Evolutionary conservation across 2,888 invertebrate species (phyloP).

Genomic region (Globia sparganii): DNA sequence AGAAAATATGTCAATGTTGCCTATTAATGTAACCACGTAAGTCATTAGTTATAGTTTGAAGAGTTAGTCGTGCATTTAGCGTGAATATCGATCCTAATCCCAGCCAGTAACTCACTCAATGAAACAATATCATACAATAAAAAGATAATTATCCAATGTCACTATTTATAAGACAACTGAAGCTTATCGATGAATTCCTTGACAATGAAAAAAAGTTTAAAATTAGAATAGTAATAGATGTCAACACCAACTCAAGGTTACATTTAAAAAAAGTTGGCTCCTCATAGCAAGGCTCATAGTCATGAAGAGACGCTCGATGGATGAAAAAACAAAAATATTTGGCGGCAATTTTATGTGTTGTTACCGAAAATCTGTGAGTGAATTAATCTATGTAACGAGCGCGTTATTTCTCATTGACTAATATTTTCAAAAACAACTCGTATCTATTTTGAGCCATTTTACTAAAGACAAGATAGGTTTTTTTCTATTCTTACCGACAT

Average conservation of each 20-base stretch:
- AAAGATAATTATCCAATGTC: conserved; percentile 16
- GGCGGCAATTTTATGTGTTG: conserved; percentile 6
- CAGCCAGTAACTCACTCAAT: conserved; percentile 16
- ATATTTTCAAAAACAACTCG: neutral
- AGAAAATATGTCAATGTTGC: conserved; percentile 35
- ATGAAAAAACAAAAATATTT: conserved; percentile 21
- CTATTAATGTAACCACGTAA: conserved; percentile 18
- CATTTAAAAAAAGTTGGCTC: conserved; percentile 53
- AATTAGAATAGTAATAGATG: conserved; percentile 44
- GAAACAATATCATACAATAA: conserved; percentile 5
- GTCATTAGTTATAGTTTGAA: conserved; percentile 22
- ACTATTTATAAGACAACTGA: conserved; percentile 38
- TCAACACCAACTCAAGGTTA: conserved; percentile 62
- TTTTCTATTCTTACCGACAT: neutral
- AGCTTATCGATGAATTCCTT: conserved; percentile 45
- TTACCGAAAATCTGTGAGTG: neutral
- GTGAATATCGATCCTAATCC: conserved; percentile 12
- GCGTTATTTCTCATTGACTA: neutral
- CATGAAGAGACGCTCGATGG: conserved; percentile 25
- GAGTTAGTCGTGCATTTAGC: conserved; percentile 9
- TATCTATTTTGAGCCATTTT: neutral
- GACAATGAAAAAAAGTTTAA: conserved; percentile 43
- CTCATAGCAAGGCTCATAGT: conserved; percentile 25
- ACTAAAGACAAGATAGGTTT: neutral
- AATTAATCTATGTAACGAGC: no score